These are phyloP conservation scores for Trissonchulus sp. DNA, from an alignment of 2,888 invertebrate genomes.

Conservation along the genomic window DNA sequence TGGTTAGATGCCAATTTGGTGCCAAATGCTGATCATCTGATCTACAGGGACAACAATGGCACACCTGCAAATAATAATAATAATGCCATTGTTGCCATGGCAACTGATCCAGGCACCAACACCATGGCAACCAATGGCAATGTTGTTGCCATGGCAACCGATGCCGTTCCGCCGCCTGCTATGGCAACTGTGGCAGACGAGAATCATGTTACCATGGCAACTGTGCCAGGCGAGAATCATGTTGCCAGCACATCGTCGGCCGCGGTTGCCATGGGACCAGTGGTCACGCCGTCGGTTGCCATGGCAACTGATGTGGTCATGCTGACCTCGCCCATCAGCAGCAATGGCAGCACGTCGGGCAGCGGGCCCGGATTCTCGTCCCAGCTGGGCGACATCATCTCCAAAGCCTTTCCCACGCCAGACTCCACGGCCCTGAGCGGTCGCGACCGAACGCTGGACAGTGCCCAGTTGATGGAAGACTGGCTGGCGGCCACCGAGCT, in stretches of 20 bases:
- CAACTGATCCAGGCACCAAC: too few species aligned
- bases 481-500: constrained; percentile 29
- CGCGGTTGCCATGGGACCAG: background rate
- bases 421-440: background rate
- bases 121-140: too few species aligned
- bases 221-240: background rate
- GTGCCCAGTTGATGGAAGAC: constrained; percentile 30
- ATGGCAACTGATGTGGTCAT: background rate
- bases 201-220: background rate
- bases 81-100: too few species aligned
- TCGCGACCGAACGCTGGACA: constrained; percentile 16
- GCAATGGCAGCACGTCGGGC: background rate
- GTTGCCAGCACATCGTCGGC: background rate
- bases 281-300: background rate
- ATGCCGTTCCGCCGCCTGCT: background rate
- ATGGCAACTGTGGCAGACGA: background rate
- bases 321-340: background rate
- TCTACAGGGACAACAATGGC: background rate
- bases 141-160: too few species aligned
- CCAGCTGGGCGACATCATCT: constrained; percentile 29
- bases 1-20: background rate
- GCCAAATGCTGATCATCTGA: background rate
- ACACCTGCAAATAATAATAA: too few species aligned
- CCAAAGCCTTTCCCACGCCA: constrained; percentile 24
- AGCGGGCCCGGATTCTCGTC: background rate